Conservation (phyloP, 2,888 invertebrate genomes). For the Cactoblastis cactorum region DNA sequence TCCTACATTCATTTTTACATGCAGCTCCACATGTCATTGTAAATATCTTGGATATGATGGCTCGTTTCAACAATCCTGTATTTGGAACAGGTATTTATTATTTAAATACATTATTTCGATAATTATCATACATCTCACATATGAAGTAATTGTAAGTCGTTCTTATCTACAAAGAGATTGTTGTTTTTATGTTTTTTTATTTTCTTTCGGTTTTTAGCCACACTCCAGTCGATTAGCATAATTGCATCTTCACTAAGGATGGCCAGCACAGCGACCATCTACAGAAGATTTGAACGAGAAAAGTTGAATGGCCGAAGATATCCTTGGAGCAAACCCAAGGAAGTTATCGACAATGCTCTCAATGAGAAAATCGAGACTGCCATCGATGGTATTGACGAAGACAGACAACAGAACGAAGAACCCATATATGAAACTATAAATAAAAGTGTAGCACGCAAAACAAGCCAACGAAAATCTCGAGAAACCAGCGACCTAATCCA, state of each 20-base stretch:
- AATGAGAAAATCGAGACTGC: conserved; percentile 39
- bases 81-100: conserved; percentile 81
- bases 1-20: conserved; percentile 88
- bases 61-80: conserved; percentile 75
- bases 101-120: background rate
- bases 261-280: conserved; percentile 84
- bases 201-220: conserved; percentile 63
- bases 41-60: conserved; percentile 78
- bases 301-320: conserved; percentile 84
- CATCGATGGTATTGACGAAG: conserved; percentile 23
- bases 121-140: too few species aligned
- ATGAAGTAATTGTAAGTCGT: too few species aligned
- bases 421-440: conserved; percentile 48
- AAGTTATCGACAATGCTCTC: conserved; percentile 39
- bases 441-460: conserved; percentile 26
- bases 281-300: conserved; percentile 89
- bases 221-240: conserved; percentile 83
- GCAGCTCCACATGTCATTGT: conserved; percentile 85
- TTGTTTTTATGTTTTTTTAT: too few species aligned
- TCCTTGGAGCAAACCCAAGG: conserved; percentile 80
- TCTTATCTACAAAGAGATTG: too few species aligned
- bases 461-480: conserved; percentile 5
- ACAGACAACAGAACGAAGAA: conserved; percentile 26
- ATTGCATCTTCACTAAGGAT: conserved; percentile 83
- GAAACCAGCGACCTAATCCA: conserved; percentile 56